A percentile compares a stretch with the other conserved stretches of the same genome.
These are phyloP conservation scores for Gephyroberyx darwinii DNA, from an alignment of 2,797 vertebrate species.

Conservation along the genomic window DNA sequence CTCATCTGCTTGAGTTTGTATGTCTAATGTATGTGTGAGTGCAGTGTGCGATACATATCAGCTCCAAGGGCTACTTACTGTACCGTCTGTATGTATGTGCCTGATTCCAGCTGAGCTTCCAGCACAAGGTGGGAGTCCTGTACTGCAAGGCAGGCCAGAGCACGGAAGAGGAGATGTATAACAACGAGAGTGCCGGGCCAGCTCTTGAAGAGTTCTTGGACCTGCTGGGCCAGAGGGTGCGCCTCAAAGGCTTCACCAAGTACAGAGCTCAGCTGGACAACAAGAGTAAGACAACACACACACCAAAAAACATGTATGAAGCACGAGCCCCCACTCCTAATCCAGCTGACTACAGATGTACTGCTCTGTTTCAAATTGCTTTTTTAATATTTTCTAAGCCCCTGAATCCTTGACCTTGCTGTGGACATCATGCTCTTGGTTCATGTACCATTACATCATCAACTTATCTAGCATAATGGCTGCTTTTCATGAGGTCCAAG, in stretches of 20 bases:
- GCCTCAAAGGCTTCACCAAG: conserved; percentile 95
- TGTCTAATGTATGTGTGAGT: conserved; percentile 50
- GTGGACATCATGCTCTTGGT: not conserved
- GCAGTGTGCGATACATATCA: conserved; percentile 34
- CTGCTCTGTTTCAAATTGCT: not conserved
- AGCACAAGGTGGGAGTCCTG: conserved; percentile 97
- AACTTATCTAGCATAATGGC: conserved; percentile 5
- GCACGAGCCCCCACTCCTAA: conserved; percentile 11
- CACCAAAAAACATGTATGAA: not conserved
- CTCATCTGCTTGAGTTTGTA: conserved; percentile 41
- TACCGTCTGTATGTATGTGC: conserved; percentile 58
- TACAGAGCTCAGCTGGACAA: conserved; percentile 98
- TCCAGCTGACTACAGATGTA: conserved; percentile 38
- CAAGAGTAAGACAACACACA: conserved; percentile 87
- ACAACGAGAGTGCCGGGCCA: conserved; percentile 93
- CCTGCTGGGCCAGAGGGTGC: conserved; percentile 94
- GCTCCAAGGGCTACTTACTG: conserved; percentile 52
- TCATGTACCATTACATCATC: conserved; percentile 15
- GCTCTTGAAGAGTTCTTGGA: conserved; percentile 97
- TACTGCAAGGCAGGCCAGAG: conserved; percentile 97
- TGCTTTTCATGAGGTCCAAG: conserved; percentile 16
- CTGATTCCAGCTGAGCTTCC: conserved; percentile 92
- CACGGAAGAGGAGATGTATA: conserved; percentile 99
- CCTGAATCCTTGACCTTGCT: not conserved
- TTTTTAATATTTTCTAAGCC: conserved; percentile 1